These are phyloP conservation scores for Centruroides vittatus DNA, from an alignment of 1,140 invertebrate genomes.

Conservation along the genomic window DNA sequence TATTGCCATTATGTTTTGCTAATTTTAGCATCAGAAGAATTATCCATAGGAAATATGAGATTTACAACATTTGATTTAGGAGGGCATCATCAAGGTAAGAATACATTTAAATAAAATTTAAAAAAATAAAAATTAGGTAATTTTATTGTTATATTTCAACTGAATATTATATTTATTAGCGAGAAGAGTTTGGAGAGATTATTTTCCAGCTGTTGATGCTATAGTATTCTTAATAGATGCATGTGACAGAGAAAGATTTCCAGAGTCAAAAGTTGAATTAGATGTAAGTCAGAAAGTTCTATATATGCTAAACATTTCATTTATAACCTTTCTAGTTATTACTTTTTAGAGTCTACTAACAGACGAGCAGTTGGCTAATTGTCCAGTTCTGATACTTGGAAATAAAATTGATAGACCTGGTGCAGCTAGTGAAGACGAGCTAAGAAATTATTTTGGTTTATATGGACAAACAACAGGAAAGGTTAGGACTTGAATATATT, in stretches of 20 bases:
- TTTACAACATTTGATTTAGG: slow-evolving; percentile 99
- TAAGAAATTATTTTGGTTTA: slow-evolving; percentile 81
- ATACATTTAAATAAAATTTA: too few relatives aligned
- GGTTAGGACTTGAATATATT: slow-evolving; percentile 37
- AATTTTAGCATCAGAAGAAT: slow-evolving; percentile 85
- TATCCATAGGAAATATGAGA: slow-evolving; percentile 97
- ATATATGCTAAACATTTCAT: neutral
- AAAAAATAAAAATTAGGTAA: too few relatives aligned
- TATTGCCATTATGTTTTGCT: neutral
- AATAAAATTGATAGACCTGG: slow-evolving; percentile 98
- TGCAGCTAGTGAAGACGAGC: slow-evolving; percentile 93
- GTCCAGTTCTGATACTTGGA: slow-evolving; percentile 91
- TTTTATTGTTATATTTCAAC: neutral
- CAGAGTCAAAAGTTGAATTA: slow-evolving; percentile 65
- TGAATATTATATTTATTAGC: slow-evolving; percentile 33
- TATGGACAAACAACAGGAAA: slow-evolving; percentile 95
- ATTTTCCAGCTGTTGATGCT: slow-evolving; percentile 98
- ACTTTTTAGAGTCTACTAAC: slow-evolving; percentile 52
- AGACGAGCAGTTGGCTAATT: slow-evolving; percentile 90
- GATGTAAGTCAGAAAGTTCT: slow-evolving; percentile 28
- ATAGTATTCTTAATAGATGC: slow-evolving; percentile 99
- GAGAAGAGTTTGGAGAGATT: slow-evolving; percentile 97
- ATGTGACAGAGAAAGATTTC: slow-evolving; percentile 72
- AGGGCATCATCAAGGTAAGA: slow-evolving; percentile 72
- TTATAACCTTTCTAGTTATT: neutral